Percentiles rank a stretch among this genome's conserved stretches.
phyloP scores from a whole-genome alignment of 1,140 invertebrate species.

The Cyclargus thomasi region DNA sequence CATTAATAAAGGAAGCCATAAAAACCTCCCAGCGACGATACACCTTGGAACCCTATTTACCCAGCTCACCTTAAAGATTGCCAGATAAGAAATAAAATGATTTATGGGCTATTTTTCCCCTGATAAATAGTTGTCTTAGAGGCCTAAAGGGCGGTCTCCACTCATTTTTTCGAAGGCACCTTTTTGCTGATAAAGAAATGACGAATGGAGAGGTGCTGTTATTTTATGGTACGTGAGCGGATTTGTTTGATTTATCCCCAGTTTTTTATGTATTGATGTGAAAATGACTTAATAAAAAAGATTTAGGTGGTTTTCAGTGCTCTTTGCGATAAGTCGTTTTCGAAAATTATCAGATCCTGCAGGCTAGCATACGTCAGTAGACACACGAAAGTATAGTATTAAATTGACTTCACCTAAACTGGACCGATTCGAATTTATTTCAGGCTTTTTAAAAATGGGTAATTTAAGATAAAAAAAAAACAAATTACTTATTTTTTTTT shows the following conservation, averaged over 20 bases:
- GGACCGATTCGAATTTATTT: too few species aligned
- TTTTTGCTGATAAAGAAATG: slow-evolving; percentile 68
- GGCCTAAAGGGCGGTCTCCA: slow-evolving; percentile 44
- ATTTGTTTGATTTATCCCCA: slow-evolving; percentile 13
- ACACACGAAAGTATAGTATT: too few species aligned
- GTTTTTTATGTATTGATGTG: background rate
- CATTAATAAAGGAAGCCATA: slow-evolving; percentile 44
- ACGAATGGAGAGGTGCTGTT: slow-evolving; percentile 55
- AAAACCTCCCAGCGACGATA: slow-evolving; percentile 35
- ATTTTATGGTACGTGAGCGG: slow-evolving; percentile 39
- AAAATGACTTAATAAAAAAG: background rate
- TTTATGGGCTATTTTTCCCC: slow-evolving; percentile 51
- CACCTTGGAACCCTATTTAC: slow-evolving; percentile 45
- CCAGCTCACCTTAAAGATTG: slow-evolving; percentile 59
- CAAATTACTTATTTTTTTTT: too few species aligned
- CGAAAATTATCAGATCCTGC: too few species aligned
- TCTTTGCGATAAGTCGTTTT: too few species aligned
- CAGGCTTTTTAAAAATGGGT: too few species aligned
- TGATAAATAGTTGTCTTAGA: slow-evolving; percentile 70
- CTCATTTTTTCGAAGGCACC: slow-evolving; percentile 62
- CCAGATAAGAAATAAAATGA: slow-evolving; percentile 60
- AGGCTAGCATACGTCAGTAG: too few species aligned
- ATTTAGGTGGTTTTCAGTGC: background rate
- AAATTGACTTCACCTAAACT: too few species aligned
- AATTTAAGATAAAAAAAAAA: too few species aligned